Evolutionary conservation across 2,888 invertebrate genomes (phyloP).

Genomic region (Griposia aprilina): DNA sequence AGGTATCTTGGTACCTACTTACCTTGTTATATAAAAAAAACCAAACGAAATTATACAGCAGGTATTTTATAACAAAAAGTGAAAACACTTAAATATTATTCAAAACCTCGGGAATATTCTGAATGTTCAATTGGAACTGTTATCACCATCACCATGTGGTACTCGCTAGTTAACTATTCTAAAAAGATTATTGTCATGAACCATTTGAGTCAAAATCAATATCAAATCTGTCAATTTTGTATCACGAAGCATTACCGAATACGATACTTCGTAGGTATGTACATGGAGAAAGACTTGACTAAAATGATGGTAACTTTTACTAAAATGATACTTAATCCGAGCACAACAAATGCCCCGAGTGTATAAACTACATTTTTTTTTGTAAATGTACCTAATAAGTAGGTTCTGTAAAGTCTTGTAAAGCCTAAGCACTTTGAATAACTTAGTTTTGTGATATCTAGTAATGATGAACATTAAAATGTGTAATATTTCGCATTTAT

Average conservation of each 20-base stretch:
- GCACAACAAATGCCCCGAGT: not conserved
- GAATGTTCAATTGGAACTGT: too few species aligned
- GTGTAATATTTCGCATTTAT: not conserved
- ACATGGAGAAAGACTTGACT: not conserved
- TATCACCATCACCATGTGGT: too few species aligned
- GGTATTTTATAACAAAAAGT: not conserved
- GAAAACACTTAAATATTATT: too few species aligned
- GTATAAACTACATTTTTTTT: not conserved
- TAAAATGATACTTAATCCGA: not conserved
- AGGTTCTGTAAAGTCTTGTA: not conserved
- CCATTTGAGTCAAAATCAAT: not conserved
- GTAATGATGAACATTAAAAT: not conserved
- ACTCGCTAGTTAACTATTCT: not conserved
- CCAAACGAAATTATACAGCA: not conserved
- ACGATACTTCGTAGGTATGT: too few species aligned
- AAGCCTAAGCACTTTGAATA: not conserved
- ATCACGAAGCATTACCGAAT: not conserved
- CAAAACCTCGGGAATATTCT: too few species aligned
- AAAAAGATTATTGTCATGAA: not conserved
- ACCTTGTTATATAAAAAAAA: not conserved
- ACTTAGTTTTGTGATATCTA: not conserved
- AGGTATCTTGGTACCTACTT: too few species aligned
- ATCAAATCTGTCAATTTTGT: not conserved
- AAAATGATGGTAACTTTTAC: too few species aligned
- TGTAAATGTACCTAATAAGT: not conserved